Percentiles rank a stretch among this genome's conserved stretches.
Conservation (phyloP, 1,140 invertebrate species). For the Drosophila mayri region DNA sequence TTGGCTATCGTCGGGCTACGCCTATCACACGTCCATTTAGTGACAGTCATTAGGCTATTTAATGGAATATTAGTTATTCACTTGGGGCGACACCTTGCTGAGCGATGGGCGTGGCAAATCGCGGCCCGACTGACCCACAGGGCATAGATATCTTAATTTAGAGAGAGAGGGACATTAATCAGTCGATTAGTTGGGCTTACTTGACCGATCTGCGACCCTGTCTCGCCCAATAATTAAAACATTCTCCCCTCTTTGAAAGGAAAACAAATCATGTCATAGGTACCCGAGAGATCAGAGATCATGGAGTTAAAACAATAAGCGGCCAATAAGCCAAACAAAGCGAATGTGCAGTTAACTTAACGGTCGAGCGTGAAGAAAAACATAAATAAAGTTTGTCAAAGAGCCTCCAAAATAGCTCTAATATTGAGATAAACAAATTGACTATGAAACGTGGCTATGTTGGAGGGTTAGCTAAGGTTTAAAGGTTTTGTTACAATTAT, state of each 20-base stretch:
- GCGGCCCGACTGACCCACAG: background rate
- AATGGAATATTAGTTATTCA: conserved; percentile 21
- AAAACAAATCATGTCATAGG: conserved; percentile 73
- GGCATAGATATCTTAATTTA: conserved; percentile 24
- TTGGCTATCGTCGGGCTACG: conserved; percentile 7
- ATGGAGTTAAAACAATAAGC: conserved; percentile 75
- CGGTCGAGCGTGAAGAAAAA: conserved; percentile 77
- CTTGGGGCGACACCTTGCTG: conserved; percentile 5
- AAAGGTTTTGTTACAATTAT: too few relatives aligned
- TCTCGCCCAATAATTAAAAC: conserved; percentile 37
- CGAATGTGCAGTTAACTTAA: conserved; percentile 80
- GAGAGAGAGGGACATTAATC: conserved; percentile 35
- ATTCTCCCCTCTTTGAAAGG: conserved; percentile 32
- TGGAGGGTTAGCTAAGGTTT: background rate
- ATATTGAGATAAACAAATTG: conserved; percentile 40
- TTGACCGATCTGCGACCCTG: conserved; percentile 4
- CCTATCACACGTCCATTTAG: conserved; percentile 32
- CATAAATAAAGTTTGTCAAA: conserved; percentile 73
- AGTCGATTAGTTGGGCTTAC: conserved; percentile 10
- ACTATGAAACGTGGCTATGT: background rate
- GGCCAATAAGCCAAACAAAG: conserved; percentile 76
- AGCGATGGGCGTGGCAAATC: conserved; percentile 38
- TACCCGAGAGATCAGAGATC: conserved; percentile 38
- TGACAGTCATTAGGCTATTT: conserved; percentile 38
- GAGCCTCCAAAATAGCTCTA: conserved; percentile 23